A percentile compares a stretch with the other conserved stretches of the same genome.
Conservation (phyloP, 2,797 vertebrate genomes). For the Myioborus miniatus region DNA sequence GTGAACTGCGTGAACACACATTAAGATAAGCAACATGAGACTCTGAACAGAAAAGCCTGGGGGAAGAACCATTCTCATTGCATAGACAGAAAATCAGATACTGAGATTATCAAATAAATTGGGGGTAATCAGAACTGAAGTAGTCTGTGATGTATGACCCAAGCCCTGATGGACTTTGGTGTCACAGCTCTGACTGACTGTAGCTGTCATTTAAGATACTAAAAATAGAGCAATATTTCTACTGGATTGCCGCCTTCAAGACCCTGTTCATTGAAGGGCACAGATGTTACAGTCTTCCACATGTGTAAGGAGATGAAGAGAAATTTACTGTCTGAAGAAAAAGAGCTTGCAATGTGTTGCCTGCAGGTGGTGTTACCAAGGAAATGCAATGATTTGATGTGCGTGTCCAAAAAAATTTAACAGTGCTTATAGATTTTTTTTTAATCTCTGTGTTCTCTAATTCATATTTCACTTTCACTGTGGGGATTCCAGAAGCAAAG, state of each 20-base stretch:
- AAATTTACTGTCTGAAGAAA: neutral
- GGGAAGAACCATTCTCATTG: neutral
- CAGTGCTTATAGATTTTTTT: neutral
- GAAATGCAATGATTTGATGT: neutral
- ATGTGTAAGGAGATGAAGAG: neutral
- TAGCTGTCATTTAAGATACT: neutral
- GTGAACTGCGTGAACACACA: neutral
- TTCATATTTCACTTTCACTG: neutral
- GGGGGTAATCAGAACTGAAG: neutral
- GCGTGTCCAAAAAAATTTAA: neutral
- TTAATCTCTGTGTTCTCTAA: neutral
- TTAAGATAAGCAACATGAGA: neutral
- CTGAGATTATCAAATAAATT: neutral
- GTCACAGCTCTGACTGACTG: neutral
- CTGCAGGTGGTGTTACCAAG: neutral
- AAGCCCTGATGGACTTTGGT: neutral
- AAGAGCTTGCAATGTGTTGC: neutral
- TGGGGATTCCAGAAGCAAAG: slow-evolving; percentile 15
- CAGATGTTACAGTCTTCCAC: neutral
- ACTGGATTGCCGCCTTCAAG: neutral
- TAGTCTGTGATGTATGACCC: neutral
- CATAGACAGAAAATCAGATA: neutral
- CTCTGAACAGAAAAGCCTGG: neutral
- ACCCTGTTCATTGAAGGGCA: neutral
- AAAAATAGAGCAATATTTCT: neutral